Percentiles rank a stretch among this genome's conserved stretches.
Conservation (phyloP, 2,113 vertebrate species). For the Semicossyphus pulcher region DNA sequence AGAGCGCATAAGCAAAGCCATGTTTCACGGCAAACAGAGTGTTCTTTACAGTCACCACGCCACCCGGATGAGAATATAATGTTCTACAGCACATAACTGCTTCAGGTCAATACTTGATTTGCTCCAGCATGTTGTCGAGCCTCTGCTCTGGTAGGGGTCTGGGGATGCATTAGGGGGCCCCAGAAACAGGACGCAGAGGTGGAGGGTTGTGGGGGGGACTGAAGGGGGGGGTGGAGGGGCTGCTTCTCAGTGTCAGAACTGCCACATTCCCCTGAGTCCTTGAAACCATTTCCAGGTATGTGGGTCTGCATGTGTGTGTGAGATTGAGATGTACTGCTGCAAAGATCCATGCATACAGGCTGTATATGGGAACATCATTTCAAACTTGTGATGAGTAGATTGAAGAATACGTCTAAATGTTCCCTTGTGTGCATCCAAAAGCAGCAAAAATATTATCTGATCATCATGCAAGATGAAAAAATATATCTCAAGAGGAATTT, state of each 20-base stretch:
- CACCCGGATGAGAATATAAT: constrained; percentile 96
- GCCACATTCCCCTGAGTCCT: constrained; percentile 69
- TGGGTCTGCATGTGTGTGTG: constrained; percentile 61
- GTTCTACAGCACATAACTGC: constrained; percentile 94
- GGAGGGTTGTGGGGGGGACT: constrained; percentile 15
- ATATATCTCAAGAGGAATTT: constrained; percentile 69
- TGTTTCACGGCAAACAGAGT: constrained; percentile 94
- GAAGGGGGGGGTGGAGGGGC: background rate
- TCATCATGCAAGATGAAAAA: constrained; percentile 67
- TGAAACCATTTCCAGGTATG: constrained; percentile 81
- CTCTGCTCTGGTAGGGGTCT: constrained; percentile 88
- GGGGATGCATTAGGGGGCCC: constrained; percentile 89
- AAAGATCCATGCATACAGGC: constrained; percentile 15
- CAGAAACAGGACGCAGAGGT: constrained; percentile 82
- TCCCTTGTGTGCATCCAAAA: constrained; percentile 83
- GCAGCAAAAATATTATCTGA: constrained; percentile 87
- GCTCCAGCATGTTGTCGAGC: constrained; percentile 91
- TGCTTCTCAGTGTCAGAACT: constrained; percentile 33
- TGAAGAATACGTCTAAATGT: constrained; percentile 87
- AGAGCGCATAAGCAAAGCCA: constrained; percentile 94
- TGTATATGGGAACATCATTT: constrained; percentile 40
- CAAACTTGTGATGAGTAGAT: constrained; percentile 87
- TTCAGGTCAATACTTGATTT: constrained; percentile 97
- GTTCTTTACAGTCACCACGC: constrained; percentile 91
- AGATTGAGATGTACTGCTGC: constrained; percentile 22